phyloP scores from a whole-genome alignment of 2,888 invertebrate genomes.

The Flexamia atlantica region DNA sequence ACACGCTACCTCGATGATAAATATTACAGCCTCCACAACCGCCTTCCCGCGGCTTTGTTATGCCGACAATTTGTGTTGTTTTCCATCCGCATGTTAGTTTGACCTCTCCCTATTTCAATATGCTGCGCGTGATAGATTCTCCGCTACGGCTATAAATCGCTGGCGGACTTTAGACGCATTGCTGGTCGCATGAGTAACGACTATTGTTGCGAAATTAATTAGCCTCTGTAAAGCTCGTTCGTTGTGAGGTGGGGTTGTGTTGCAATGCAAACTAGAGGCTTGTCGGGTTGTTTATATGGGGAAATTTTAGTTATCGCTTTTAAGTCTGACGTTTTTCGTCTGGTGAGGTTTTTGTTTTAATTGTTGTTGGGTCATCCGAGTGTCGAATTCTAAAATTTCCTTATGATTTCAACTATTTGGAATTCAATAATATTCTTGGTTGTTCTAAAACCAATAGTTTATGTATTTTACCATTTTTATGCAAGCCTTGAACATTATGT shows the following conservation, averaged over 20 bases:
- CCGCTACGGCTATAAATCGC: background rate
- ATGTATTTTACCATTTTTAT: too few relatives aligned
- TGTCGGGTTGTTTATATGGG: too few relatives aligned
- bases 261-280: too few relatives aligned
- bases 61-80: background rate
- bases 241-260: background rate
- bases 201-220: slow-evolving; percentile 25
- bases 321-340: too few relatives aligned
- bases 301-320: too few relatives aligned
- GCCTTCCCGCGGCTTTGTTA: background rate
- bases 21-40: background rate
- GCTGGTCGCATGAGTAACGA: slow-evolving; percentile 5
- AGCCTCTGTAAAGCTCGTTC: background rate
- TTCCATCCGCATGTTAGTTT: slow-evolving; percentile 24
- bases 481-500: too few relatives aligned
- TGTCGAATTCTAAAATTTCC: too few relatives aligned
- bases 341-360: too few relatives aligned
- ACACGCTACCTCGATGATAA: slow-evolving; percentile 9
- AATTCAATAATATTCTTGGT: too few relatives aligned
- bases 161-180: background rate
- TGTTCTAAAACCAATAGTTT: too few relatives aligned
- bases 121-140: background rate
- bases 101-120: slow-evolving; percentile 27
- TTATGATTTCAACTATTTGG: too few relatives aligned
- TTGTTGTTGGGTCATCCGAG: too few relatives aligned